phyloP scores from a whole-genome alignment of 1,140 invertebrate species.

The Penaeus indicus region DNA sequence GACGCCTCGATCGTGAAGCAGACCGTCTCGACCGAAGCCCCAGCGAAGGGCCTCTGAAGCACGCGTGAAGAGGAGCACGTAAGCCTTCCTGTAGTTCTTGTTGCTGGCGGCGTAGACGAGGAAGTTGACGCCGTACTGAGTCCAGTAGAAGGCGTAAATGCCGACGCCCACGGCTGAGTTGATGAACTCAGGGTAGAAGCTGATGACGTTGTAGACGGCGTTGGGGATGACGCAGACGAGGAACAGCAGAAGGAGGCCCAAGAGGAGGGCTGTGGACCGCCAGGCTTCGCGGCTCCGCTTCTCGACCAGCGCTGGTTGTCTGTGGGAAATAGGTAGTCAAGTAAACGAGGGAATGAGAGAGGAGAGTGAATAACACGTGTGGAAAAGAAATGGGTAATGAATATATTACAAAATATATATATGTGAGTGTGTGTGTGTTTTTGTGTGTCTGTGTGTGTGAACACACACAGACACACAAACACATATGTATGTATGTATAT shows the following conservation, averaged over 20 bases:
- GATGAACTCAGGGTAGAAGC: conserved; percentile 7
- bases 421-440: too few relatives aligned
- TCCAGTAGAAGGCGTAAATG: conserved; percentile 60
- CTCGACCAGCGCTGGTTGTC: conserved; percentile 21
- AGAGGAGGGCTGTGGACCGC: conserved; percentile 58
- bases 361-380: too few relatives aligned
- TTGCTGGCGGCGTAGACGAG: conserved; percentile 53
- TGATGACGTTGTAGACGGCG: conserved; percentile 58
- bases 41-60: too few relatives aligned
- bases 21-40: too few relatives aligned
- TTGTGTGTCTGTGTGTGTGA: too few relatives aligned
- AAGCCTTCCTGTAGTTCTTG: conserved; percentile 50
- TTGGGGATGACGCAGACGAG: conserved; percentile 62
- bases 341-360: too few relatives aligned
- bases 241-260: conserved; percentile 56
- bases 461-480: too few relatives aligned
- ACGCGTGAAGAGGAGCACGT: conserved; percentile 45
- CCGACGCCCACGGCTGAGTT: conserved; percentile 25
- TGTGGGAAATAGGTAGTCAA: not conserved
- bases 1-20: too few relatives aligned
- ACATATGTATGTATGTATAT: too few relatives aligned
- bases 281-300: conserved; percentile 36
- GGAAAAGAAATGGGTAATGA: too few relatives aligned
- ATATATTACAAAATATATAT: too few relatives aligned
- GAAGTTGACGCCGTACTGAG: conserved; percentile 49